A percentile compares a stretch with the other conserved stretches of the same genome.
Evolutionary conservation across 2,888 invertebrate species (phyloP).

Genomic region (Tanaodytes sp.): DNA sequence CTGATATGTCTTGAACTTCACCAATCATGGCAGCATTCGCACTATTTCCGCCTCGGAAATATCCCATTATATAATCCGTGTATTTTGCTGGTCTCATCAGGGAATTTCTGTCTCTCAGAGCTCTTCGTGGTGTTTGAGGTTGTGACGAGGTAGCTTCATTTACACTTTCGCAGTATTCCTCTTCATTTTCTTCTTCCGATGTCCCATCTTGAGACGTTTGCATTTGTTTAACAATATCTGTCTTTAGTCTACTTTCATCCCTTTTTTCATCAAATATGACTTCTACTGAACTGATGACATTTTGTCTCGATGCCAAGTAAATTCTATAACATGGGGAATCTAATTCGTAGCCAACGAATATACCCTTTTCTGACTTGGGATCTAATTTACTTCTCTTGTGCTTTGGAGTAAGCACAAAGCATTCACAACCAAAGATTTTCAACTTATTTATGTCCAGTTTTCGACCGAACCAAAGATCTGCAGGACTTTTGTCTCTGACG

Average conservation of each 20-base stretch:
- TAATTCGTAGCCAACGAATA: constrained; percentile 57
- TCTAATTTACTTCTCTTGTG: constrained; percentile 14
- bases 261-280: constrained; percentile 48
- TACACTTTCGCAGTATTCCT: too few species aligned
- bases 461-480: constrained; percentile 21
- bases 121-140: too few species aligned
- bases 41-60: neutral
- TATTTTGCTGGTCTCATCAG: neutral
- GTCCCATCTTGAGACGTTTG: too few species aligned
- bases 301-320: constrained; percentile 35
- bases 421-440: constrained; percentile 13
- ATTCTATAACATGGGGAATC: constrained; percentile 55
- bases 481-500: constrained; percentile 3
- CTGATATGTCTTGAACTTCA: neutral
- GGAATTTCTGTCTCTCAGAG: neutral
- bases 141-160: too few species aligned
- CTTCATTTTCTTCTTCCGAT: too few species aligned
- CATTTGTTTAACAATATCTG: too few species aligned
- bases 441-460: neutral
- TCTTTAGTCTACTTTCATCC: too few species aligned
- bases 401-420: constrained; percentile 1
- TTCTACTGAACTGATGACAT: constrained; percentile 53
- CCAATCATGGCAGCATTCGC: neutral
- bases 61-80: neutral
- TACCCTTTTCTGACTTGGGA: constrained; percentile 53